phyloP scores from a whole-genome alignment of 1,140 invertebrate species.

The Tetranychus urticae region DNA sequence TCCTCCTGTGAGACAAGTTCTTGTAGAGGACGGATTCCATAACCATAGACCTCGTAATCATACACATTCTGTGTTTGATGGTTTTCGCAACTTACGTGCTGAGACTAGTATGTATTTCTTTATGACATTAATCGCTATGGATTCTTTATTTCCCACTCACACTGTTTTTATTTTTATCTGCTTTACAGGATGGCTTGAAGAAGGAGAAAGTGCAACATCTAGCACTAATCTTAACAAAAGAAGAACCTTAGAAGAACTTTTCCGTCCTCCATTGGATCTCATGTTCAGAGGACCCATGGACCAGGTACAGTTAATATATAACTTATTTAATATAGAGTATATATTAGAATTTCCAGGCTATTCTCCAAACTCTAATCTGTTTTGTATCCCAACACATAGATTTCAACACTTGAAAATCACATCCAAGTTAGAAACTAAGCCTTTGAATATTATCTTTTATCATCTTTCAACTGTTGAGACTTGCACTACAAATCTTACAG shows the following conservation, averaged over 20 bases:
- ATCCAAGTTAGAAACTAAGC: too few relatives aligned
- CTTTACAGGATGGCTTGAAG: constrained; percentile 24
- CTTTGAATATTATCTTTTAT: too few relatives aligned
- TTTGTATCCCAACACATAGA: too few relatives aligned
- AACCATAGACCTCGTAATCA: constrained; percentile 14
- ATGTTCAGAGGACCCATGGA: constrained; percentile 38
- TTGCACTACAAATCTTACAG: too few relatives aligned
- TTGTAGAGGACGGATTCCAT: constrained; percentile 25
- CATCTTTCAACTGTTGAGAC: too few relatives aligned
- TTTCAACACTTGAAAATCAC: too few relatives aligned
- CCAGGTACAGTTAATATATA: constrained; percentile 15
- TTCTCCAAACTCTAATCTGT: too few relatives aligned
- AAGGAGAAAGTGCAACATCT: constrained; percentile 13
- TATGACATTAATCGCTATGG: not conserved
- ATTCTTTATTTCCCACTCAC: not conserved
- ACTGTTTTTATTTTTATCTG: constrained; percentile 1
- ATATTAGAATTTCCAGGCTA: too few relatives aligned
- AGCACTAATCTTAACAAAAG: constrained; percentile 19
- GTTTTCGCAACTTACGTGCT: constrained; percentile 36
- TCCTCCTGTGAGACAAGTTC: constrained; percentile 33
- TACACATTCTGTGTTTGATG: constrained; percentile 34
- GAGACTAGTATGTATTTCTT: constrained; percentile 28
- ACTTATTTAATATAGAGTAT: not conserved
- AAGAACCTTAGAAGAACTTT: constrained; percentile 42
- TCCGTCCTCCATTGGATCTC: constrained; percentile 45